Base-by-base conservation (phyloP, 1,140 invertebrate species). In the Aethina tumida region DNA sequence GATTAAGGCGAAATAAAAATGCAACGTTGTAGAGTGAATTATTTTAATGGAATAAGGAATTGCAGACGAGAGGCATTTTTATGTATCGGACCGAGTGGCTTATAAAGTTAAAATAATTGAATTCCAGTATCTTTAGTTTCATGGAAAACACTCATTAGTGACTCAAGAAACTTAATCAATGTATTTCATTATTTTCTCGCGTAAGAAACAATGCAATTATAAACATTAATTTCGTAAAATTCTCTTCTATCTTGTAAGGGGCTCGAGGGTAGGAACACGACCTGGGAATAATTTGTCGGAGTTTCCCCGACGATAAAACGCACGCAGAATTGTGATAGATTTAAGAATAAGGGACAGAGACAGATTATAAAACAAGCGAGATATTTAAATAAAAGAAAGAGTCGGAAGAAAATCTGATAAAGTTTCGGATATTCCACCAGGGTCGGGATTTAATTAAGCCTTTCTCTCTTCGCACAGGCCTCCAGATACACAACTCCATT, bases 291-390 rank as follows among this genome's bases (percentile, higher is more conserved):
- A 57, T 57, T 57, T 57, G 55, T 55, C 39, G 41, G 52, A 54
- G 49, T 52, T 45, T n/a, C n/a, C n/a, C 36, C 47, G 45, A 39
- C 50, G 55, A 56, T 57, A 57, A 57, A 57, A 57, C 55, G 51
- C 48, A 55, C 52, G 52, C 55, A 57, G 52, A 57, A 57, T 57
- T 50, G 52, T 52, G 55, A 57, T 57, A 57, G 55, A 57, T 57
- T 57, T 51, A 53, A 52, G 48, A 53, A 52, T 54, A 52, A 50
- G 41, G 46, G 52, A 50, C 52, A 53, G 45, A 55, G 55, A 55
- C 47, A 51, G 53, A 56, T 56, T 56, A 52, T 56, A 50, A 56
- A 53, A 49, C 49, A 52, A 52, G 49, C 42, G 49, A 50, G 49
- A 50, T 52, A 50, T 56, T 56, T 53, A 53, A 56, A 56, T 52